These are phyloP conservation scores for Physella acuta DNA, from an alignment of 1,140 invertebrate genomes.

Conservation along the genomic window DNA sequence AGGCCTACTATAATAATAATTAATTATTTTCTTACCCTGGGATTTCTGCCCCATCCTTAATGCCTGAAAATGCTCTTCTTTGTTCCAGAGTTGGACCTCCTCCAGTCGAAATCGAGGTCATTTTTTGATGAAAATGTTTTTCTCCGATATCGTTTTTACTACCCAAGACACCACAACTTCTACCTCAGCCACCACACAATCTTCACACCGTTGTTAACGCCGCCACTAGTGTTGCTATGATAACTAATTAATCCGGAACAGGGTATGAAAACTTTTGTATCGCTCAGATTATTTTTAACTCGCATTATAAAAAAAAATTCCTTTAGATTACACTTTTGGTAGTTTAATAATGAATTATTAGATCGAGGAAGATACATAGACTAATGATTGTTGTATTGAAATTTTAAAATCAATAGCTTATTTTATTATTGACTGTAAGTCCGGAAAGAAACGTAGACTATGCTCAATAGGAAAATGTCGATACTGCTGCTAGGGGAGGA, in stretches of 20 bases:
- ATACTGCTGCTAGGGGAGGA: not conserved
- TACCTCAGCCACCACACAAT: not conserved
- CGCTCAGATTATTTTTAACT: too few relatives aligned
- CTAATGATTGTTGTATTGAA: too few relatives aligned
- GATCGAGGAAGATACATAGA: too few relatives aligned
- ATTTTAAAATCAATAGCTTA: too few relatives aligned
- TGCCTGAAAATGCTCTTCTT: constrained; percentile 51
- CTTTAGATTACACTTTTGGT: too few relatives aligned
- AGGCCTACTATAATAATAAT: too few relatives aligned
- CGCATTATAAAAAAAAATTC: not conserved
- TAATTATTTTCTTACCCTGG: constrained; percentile 59
- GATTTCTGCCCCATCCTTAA: constrained; percentile 58
- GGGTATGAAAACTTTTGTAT: not conserved
- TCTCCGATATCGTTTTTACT: too few relatives aligned
- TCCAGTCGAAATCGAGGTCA: constrained; percentile 57
- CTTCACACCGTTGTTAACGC: constrained; percentile 24
- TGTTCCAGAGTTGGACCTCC: constrained; percentile 57
- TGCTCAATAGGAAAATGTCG: too few relatives aligned
- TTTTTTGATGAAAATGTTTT: constrained; percentile 41
- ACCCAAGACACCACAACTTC: too few relatives aligned
- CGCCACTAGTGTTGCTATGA: constrained; percentile 30
- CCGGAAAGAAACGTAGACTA: too few relatives aligned
- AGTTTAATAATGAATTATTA: too few relatives aligned
- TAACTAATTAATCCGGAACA: constrained; percentile 12
- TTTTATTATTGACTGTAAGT: too few relatives aligned